Evolutionary conservation across 2,113 vertebrate species (phyloP).

Genomic region (Nothobranchius kuhntae): DNA sequence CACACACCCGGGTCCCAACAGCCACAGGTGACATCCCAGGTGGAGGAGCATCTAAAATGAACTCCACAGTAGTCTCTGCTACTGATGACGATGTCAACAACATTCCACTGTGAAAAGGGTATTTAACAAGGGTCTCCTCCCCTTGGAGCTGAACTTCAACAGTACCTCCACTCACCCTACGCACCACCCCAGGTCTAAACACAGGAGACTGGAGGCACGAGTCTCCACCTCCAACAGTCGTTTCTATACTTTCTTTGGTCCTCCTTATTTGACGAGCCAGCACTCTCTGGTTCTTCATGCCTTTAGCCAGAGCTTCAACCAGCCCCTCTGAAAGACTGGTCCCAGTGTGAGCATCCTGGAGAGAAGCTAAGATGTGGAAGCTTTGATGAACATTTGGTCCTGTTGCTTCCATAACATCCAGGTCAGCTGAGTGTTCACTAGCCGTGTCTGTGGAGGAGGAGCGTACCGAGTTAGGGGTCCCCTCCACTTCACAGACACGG

Average conservation of each 20-base stretch:
- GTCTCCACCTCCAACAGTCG: constrained; percentile 32
- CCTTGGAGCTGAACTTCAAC: constrained; percentile 85
- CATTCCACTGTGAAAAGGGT: constrained; percentile 74
- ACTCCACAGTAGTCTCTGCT: constrained; percentile 64
- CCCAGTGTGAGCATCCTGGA: constrained; percentile 37
- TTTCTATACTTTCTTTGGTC: constrained; percentile 51
- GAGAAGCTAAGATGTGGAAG: constrained; percentile 33
- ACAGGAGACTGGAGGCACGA: constrained; percentile 48
- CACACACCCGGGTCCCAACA: constrained; percentile 83
- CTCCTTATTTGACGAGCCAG: constrained; percentile 77
- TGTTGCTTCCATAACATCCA: constrained; percentile 76
- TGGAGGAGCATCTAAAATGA: constrained; percentile 84
- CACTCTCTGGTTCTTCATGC: constrained; percentile 86
- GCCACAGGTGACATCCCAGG: constrained; percentile 76
- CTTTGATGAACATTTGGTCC: constrained; percentile 49
- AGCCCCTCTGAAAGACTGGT: constrained; percentile 57
- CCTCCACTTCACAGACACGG: constrained; percentile 70
- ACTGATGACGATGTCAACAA: constrained; percentile 33
- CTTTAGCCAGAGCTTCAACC: constrained; percentile 78
- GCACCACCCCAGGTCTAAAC: constrained; percentile 85
- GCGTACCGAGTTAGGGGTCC: constrained; percentile 74
- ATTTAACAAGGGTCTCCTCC: constrained; percentile 79
- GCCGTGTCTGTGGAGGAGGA: constrained; percentile 90
- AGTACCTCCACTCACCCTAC: constrained; percentile 79
- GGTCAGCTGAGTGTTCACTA: constrained; percentile 86